Evolutionary conservation across 1,140 invertebrate species (phyloP).

Genomic region (Chironomus tepperi): DNA sequence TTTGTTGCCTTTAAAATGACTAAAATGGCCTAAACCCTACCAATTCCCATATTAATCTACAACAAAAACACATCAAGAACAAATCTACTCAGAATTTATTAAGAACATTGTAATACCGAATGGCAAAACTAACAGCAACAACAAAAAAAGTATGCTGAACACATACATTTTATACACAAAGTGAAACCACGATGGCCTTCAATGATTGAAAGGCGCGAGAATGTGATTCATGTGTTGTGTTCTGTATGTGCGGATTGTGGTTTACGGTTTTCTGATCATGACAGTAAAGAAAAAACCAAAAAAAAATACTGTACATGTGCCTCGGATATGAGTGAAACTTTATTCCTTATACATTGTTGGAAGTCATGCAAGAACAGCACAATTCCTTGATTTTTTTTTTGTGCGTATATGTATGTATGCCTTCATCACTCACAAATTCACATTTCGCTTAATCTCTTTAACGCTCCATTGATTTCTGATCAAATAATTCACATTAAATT

Average conservation of each 20-base stretch:
- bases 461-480: conserved; percentile 12
- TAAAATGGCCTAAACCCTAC: no score
- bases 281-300: neutral
- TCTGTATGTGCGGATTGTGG: neutral
- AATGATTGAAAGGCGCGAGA: neutral
- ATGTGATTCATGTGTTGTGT: neutral
- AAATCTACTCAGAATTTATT: no score
- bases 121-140: no score
- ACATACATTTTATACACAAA: no score
- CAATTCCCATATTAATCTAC: no score
- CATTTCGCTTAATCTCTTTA: neutral
- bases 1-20: no score
- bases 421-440: neutral
- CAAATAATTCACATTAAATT: conserved; percentile 14
- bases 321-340: neutral
- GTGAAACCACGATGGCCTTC: neutral
- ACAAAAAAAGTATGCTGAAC: no score
- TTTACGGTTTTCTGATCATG: neutral
- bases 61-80: no score
- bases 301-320: neutral
- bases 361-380: neutral
- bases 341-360: neutral
- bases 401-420: neutral
- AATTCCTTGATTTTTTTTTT: neutral
- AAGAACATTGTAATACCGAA: no score